Percentiles rank a stretch among this genome's conserved stretches.
Evolutionary conservation across 1,140 invertebrate species (phyloP).

Genomic region (Drosophila ogumai): DNA sequence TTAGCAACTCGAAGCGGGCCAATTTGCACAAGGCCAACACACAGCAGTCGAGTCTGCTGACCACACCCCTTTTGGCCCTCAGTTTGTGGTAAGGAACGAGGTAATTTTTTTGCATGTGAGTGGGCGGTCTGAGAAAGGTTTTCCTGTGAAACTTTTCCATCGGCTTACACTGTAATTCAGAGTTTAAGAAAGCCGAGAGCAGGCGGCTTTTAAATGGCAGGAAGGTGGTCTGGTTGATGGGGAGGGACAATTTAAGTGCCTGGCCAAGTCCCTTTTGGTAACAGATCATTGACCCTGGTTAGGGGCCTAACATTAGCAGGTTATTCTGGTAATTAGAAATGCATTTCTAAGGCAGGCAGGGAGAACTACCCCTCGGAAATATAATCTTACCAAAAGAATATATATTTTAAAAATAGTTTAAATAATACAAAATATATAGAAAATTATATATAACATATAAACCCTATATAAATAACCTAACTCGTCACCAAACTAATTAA

Average conservation of each 20-base stretch:
- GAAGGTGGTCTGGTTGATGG: background rate
- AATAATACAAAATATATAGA: background rate
- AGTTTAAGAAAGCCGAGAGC: background rate
- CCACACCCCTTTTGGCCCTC: slow-evolving; percentile 12
- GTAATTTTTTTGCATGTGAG: slow-evolving; percentile 54
- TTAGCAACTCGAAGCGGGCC: slow-evolving; percentile 64
- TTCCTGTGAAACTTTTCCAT: slow-evolving; percentile 30
- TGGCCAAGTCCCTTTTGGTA: background rate
- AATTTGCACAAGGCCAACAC: slow-evolving; percentile 67
- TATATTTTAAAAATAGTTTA: too few relatives aligned
- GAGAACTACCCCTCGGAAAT: background rate
- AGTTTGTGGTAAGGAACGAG: slow-evolving; percentile 27
- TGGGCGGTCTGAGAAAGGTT: slow-evolving; percentile 53
- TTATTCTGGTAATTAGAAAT: slow-evolving; percentile 1
- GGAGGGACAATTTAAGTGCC: slow-evolving; percentile 15
- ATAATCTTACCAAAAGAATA: background rate
- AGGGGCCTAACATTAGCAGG: background rate
- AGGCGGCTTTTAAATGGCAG: slow-evolving; percentile 11
- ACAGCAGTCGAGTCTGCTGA: slow-evolving; percentile 36
- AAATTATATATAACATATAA: background rate
- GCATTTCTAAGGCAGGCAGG: background rate
- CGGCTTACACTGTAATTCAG: slow-evolving; percentile 40
- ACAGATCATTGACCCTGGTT: slow-evolving; percentile 31
- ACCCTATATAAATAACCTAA: background rate
- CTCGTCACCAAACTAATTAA: background rate